Evolutionary conservation across 2,113 vertebrate species (phyloP).

Genomic region (Takifugu flavidus): DNA sequence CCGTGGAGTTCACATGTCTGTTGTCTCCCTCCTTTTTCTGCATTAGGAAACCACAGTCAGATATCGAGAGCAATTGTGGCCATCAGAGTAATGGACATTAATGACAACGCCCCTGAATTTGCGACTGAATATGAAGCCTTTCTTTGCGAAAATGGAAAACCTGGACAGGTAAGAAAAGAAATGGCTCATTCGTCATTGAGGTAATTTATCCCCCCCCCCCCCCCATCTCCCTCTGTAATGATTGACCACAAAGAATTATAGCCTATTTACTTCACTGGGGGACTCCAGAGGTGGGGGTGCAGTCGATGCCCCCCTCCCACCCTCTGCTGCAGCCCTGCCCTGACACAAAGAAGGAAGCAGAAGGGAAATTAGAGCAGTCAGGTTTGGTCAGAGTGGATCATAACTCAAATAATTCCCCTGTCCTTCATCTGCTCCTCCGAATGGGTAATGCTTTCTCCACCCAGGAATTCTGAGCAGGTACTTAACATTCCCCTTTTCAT

Average conservation of each 20-base stretch:
- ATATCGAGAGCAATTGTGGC: constrained; percentile 91
- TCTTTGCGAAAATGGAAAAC: constrained; percentile 96
- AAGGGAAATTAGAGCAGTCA: constrained; percentile 63
- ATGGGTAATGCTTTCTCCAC: constrained; percentile 66
- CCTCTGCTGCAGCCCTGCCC: constrained; percentile 39
- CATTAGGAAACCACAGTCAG: constrained; percentile 93
- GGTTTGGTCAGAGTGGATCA: constrained; percentile 70
- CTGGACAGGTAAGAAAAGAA: constrained; percentile 85
- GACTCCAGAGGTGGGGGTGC: constrained; percentile 51
- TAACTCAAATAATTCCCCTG: constrained; percentile 59
- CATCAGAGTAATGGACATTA: constrained; percentile 95
- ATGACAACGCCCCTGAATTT: constrained; percentile 98
- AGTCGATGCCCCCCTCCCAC: constrained; percentile 24
- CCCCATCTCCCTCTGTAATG: constrained; percentile 54
- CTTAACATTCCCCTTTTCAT: constrained; percentile 68
- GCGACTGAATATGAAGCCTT: constrained; percentile 91
- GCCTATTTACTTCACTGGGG: constrained; percentile 67
- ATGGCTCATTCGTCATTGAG: constrained; percentile 49
- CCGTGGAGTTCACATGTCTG: constrained; percentile 36
- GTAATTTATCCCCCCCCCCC: constrained; percentile 36
- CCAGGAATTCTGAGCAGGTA: constrained; percentile 65
- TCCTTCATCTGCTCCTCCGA: constrained; percentile 73
- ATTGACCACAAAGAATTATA: constrained; percentile 67
- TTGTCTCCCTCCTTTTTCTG: constrained; percentile 7
- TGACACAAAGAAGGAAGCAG: constrained; percentile 36